Evolutionary conservation across 1,140 invertebrate species (phyloP).

Genomic region (Trichomalopsis sarcophagae): DNA sequence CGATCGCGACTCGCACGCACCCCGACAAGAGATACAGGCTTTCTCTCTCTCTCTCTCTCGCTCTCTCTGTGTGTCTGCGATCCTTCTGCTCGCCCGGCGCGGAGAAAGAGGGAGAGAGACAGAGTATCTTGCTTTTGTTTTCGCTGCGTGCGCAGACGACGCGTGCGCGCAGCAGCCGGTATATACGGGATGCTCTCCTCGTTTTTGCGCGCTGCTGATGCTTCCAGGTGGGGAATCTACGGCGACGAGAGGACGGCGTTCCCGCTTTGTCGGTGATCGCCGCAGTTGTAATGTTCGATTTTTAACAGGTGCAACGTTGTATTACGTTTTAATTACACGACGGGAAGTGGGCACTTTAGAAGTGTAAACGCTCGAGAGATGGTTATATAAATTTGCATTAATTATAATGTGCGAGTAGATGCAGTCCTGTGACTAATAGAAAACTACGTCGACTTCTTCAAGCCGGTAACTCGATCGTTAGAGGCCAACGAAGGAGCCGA

Average conservation of each 20-base stretch:
- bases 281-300: background rate
- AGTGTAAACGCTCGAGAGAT: too few relatives aligned
- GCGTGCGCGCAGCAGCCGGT: background rate
- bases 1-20: constrained; percentile 23
- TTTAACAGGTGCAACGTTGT: background rate
- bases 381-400: too few relatives aligned
- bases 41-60: background rate
- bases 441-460: too few relatives aligned
- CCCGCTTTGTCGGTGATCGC: background rate
- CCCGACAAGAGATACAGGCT: background rate
- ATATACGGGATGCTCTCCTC: background rate
- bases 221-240: background rate
- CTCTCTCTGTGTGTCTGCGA: background rate
- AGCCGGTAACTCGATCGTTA: too few relatives aligned
- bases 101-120: background rate
- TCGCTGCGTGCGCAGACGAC: constrained; percentile 1
- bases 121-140: background rate
- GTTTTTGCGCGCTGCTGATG: background rate
- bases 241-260: background rate
- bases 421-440: too few relatives aligned
- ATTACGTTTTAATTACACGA: too few relatives aligned
- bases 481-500: too few relatives aligned
- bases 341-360: too few relatives aligned
- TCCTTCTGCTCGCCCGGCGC: background rate
- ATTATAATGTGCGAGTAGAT: too few relatives aligned